These are phyloP conservation scores for Catagonus wagneri DNA, from an alignment of 2,113 vertebrate genomes.

Conservation along the genomic window DNA sequence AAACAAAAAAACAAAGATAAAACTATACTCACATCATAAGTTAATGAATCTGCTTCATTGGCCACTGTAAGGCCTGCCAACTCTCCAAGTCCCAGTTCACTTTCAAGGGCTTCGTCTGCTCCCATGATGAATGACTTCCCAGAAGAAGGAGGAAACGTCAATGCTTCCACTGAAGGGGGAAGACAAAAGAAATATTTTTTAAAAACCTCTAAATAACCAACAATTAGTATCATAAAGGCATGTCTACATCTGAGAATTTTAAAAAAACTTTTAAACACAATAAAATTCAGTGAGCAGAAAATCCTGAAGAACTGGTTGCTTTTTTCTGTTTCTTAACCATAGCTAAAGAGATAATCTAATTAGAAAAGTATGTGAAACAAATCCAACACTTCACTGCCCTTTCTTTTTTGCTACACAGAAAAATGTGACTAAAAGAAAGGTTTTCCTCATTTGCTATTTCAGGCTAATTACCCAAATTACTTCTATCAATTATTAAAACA, in stretches of 20 bases:
- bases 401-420: constrained; percentile 30
- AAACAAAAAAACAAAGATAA: constrained; percentile 23
- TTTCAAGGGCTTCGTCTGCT: constrained; percentile 96
- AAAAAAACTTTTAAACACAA: constrained; percentile 51
- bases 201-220: constrained; percentile 42
- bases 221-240: background rate
- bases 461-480: constrained; percentile 22
- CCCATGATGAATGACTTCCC: constrained; percentile 99
- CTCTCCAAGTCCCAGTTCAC: constrained; percentile 96
- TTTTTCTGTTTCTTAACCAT: constrained; percentile 29
- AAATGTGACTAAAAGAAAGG: constrained; percentile 22
- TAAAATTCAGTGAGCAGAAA: constrained; percentile 55
- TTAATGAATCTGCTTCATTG: constrained; percentile 97
- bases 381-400: background rate
- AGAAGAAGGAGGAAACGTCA: constrained; percentile 97
- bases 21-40: constrained; percentile 95
- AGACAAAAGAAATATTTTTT: constrained; percentile 32
- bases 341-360: constrained; percentile 29
- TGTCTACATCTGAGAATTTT: background rate
- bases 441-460: constrained; percentile 40
- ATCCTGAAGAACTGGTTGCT: background rate
- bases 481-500: constrained; percentile 46
- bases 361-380: constrained; percentile 49
- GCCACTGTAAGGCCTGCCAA: constrained; percentile 98
- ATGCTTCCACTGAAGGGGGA: constrained; percentile 92